phyloP scores from a whole-genome alignment of 1,140 invertebrate genomes.

The Cheumatopsyche charites region DNA sequence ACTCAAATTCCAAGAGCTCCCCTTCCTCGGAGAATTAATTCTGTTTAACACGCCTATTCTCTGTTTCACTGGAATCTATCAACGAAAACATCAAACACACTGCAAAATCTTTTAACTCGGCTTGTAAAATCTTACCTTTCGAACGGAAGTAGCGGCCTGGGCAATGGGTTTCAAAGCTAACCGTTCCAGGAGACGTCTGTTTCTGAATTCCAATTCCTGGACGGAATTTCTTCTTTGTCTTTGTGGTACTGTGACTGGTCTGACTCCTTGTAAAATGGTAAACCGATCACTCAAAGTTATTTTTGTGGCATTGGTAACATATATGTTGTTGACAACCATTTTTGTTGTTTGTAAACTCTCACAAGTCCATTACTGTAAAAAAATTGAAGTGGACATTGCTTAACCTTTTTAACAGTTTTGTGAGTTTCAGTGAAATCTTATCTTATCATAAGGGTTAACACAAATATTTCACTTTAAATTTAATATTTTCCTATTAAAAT shows the following conservation, averaged over 20 bases:
- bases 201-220: constrained; percentile 15
- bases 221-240: constrained; percentile 6
- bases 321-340: constrained; percentile 43
- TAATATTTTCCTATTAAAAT: no score
- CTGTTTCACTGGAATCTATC: constrained; percentile 17
- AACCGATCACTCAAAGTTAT: constrained; percentile 44
- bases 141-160: constrained; percentile 39
- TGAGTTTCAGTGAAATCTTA: no score
- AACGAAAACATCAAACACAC: neutral
- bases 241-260: constrained; percentile 16
- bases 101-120: no score
- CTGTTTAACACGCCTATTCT: constrained; percentile 20
- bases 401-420: no score
- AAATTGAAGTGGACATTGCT: no score
- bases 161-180: constrained; percentile 37
- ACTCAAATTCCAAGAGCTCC: neutral
- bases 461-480: no score
- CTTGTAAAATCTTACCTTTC: constrained; percentile 37
- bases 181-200: constrained; percentile 35
- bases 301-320: constrained; percentile 41
- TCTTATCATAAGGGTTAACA: no score
- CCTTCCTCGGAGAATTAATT: neutral
- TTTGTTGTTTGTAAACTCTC: neutral
- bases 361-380: no score
- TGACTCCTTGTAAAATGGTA: constrained; percentile 42